Base-by-base conservation (phyloP, 2,113 vertebrate genomes). In the Callionymus lyra region DNA sequence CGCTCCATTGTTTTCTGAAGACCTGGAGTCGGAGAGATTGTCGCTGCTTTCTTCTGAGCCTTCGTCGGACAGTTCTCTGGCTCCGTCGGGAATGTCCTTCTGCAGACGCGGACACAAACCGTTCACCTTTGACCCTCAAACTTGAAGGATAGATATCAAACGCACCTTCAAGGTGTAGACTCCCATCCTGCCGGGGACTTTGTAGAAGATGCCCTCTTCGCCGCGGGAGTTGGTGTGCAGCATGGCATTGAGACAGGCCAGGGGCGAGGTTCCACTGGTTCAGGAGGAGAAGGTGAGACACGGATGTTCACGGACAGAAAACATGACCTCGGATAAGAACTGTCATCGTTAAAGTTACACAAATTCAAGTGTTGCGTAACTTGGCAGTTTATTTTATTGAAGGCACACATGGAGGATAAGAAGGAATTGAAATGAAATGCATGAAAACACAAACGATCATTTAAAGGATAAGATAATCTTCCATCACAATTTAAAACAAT, bases 131-230 rank as follows among this genome's bases (percentile, higher is more conserved):
- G n/a, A n/a, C n/a, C n/a, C n/a, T n/a, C n/a, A n/a, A n/a, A n/a
- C n/a, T n/a, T n/a, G n/a, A n/a, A 16, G 31, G 4, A 13, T 5
- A 10, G 8, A 10, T 6, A 10, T 51, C 13, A 3, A n/a, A 72
- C 84, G 81, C 53, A 97, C 95, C 92, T 99, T 99, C 48, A 99
- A 77, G 1, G 94, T 99, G 81, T 99, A 99, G 41, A 99, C 95
- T 31, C 95, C 95, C 95, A 99, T 99, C 45, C 93, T 84, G 38
- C 95, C 95, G 0, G 95, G 95, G 16, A 99, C 93, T 82, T 99
- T 99, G 66, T 97, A 99, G 87, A 99, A 99, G 75, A 99, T 98
- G n/a, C 95, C 95, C 65, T 98, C 93, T 44, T 94, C 89, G 0
- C 95, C 94, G 0, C 95, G 85, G 50, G 95, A 99, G 79, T 99